Evolutionary conservation across 2,113 vertebrate genomes (phyloP).

Genomic region (Notothenia rossii): DNA sequence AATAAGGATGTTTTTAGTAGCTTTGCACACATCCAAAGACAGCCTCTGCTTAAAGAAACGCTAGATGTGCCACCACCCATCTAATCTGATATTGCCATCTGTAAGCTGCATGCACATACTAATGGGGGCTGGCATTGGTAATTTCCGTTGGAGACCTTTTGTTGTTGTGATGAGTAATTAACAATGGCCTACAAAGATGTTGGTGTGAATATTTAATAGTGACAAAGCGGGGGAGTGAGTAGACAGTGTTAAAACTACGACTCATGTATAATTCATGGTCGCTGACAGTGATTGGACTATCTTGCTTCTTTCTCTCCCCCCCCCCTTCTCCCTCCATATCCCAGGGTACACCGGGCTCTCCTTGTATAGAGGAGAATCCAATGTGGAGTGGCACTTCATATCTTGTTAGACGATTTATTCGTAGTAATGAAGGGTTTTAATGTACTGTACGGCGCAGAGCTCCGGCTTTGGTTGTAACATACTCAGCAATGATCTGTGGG

Average conservation of each 20-base stretch:
- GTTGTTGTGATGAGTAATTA: constrained; percentile 84
- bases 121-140: constrained; percentile 73
- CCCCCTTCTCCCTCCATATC: constrained; percentile 44
- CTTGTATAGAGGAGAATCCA: constrained; percentile 47
- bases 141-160: constrained; percentile 80
- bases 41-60: constrained; percentile 34
- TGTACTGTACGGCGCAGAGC: constrained; percentile 45
- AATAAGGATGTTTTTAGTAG: background rate
- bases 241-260: constrained; percentile 82
- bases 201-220: constrained; percentile 88
- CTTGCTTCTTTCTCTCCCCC: constrained; percentile 38
- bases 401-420: constrained; percentile 71
- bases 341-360: constrained; percentile 46
- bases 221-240: constrained; percentile 78
- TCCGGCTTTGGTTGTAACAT: constrained; percentile 51
- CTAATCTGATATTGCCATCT: constrained; percentile 67
- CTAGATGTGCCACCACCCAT: constrained; percentile 16
- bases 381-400: constrained; percentile 67
- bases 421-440: constrained; percentile 69
- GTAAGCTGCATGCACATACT: constrained; percentile 68
- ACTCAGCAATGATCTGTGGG: constrained; percentile 56
- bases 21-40: constrained; percentile 8
- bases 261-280: constrained; percentile 88
- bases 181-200: constrained; percentile 85
- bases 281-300: constrained; percentile 77